Base-by-base conservation (phyloP, 2,888 invertebrate species). In the Acholoe squamosa region DNA sequence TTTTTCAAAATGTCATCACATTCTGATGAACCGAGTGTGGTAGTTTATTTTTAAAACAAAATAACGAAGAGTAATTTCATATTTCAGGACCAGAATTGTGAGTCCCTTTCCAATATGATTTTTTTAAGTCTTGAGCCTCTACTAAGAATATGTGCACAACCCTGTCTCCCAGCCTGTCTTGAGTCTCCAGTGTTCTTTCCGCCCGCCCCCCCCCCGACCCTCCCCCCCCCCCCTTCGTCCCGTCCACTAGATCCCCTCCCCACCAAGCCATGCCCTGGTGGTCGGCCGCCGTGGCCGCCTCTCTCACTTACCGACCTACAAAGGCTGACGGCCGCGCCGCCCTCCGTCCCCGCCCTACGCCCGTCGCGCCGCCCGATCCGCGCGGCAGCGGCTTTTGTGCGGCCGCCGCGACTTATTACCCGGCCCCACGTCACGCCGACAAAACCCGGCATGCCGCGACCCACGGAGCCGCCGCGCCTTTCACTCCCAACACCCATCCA, bases 371-470 rank as follows among this genome's bases (percentile, higher is more conserved):
- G 28, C 71, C 28, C 67, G 12, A 19, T 54, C 61, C 61, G 22
- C 61, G 61, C 61, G 43, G 43, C 5, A 19, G 22, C 61, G 61
- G 22, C 61, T 61, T 71, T 71, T 71, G 71, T 71, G 71, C 71
- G n/a, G 71, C 28, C 7, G 71, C 71, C 71, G 28, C 14, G 14
- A 7, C 71, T 25, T 25, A 71, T 71, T 71, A 71, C 14, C 71
- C 28, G 25, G 71, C 28, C 71, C 14, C 28, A 28, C 71, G 71
- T 71, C 71, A 71, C 3, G 71, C 71, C 28, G n/a, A 28, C 28
- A 71, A 71, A 71, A 71, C 71, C 28, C 84, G 84, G 34, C 84
- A 16, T n/a, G 77, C 34, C 25, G 67, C 67, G 67, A 28, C 25
- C 67, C 25, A 67, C 25, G 5, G 5, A n/a, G 33, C 77, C 33